phyloP scores from a whole-genome alignment of 2,797 vertebrate genomes.

The Sciurus carolinensis region DNA sequence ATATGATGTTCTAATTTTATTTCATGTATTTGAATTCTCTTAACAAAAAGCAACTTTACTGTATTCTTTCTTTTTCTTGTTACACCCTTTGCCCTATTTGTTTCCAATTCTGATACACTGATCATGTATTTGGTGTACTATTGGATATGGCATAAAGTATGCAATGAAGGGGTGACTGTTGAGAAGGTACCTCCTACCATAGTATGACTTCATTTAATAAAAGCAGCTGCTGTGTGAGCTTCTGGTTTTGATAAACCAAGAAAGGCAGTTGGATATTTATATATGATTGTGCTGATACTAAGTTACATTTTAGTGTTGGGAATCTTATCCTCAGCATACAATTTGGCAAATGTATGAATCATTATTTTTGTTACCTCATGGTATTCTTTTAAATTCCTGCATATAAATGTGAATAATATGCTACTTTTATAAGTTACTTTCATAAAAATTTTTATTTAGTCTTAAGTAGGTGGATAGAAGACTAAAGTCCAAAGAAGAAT shows the following conservation, averaged over 20 bases:
- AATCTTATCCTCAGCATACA: slow-evolving; percentile 5
- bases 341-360: not conserved
- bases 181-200: not conserved
- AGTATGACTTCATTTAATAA: not conserved
- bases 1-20: slow-evolving; percentile 35
- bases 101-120: not conserved
- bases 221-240: not conserved
- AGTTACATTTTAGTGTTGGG: slow-evolving; percentile 11
- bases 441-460: slow-evolving; percentile 8
- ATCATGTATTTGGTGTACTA: not conserved
- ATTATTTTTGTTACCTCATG: slow-evolving; percentile 4
- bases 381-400: not conserved
- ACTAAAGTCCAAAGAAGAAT: not conserved
- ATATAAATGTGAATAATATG: not conserved
- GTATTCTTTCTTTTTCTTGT: not conserved
- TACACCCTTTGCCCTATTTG: not conserved
- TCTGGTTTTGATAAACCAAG: not conserved
- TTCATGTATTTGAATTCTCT: slow-evolving; percentile 26
- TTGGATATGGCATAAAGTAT: not conserved
- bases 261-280: not conserved
- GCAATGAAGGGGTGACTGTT: not conserved
- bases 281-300: not conserved
- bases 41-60: slow-evolving; percentile 1
- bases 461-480: not conserved
- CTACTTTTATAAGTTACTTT: slow-evolving; percentile 33